Evolutionary conservation across 2,888 invertebrate genomes (phyloP), one percentile per base, ranked within the genome.

Genomic region (Criorhina ranunculi): DNA sequence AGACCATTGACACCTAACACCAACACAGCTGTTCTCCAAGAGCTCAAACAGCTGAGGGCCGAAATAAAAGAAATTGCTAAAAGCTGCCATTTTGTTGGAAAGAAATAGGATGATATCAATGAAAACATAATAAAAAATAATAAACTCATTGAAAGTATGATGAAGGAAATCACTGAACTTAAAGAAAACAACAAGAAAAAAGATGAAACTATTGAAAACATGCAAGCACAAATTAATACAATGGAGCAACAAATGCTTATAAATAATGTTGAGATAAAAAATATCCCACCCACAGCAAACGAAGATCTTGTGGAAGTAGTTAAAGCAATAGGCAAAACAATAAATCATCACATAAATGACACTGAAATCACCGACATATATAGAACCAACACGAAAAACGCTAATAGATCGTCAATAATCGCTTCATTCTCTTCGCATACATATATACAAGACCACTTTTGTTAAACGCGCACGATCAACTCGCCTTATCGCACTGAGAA

Each of bases 61-160:
- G 37, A 70, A 31, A 12, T 40, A 5, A 59, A 29, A 6, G 29
- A 70, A 12, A 49, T 70, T 6, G 5, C 70, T 1, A 9, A 37
- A 0, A 49, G 46, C n/a, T 59, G 70, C 29, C 24, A 59, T 17
- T 70, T 70, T 29, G 6, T 70, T 0, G 29, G 19, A 0, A 12
- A 11, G 17, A 70, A 59, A 49, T 70, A 70, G 15, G 29, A 59
- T 1, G 59, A 70, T 1, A 44, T 70, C 0, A 70, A 70, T 29
- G 0, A 11, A 0, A 49, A 59, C 5, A 70, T 70, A 19, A 9
- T 9, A 3, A 7, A 40, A 12, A 40, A 40, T 12, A 40, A 12
- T 12, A 12, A 40, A 12, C 6, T 40, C 1, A 12, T 40, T n/a
- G 40, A 40, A 12, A 5, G 4, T 0, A 3, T 40, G 12, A 12